Evolutionary conservation across 53 echinoderm and acorn worm species (phyloP).

Genomic region (Holothuria scabra): DNA sequence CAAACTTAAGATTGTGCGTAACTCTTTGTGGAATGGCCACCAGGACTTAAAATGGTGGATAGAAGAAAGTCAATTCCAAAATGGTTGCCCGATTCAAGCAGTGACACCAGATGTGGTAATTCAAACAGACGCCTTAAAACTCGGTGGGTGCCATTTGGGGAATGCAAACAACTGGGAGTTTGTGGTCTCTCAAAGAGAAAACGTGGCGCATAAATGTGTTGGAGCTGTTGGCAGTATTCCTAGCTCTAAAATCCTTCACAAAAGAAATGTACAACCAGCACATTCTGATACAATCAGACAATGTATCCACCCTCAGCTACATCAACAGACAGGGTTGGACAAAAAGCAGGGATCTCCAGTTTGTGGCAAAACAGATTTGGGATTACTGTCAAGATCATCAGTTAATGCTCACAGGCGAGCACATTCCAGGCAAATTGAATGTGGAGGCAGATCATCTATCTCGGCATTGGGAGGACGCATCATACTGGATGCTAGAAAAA

Average conservation of each 20-base stretch:
- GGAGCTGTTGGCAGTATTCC: neutral
- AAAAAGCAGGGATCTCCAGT: conserved; percentile 9
- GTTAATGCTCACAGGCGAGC: conserved; percentile 1
- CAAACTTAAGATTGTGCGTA: no score
- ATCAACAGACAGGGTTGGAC: conserved; percentile 11
- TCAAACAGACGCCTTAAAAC: no score
- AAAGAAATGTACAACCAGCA: conserved; percentile 7
- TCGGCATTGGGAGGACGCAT: conserved; percentile 8
- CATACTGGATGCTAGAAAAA: neutral
- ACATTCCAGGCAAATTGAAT: conserved; percentile 28
- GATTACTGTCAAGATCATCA: conserved; percentile 4
- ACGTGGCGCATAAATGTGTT: neutral
- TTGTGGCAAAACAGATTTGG: conserved; percentile 21
- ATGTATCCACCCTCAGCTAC: neutral
- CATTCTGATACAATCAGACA: neutral
- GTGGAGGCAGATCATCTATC: conserved; percentile 19
- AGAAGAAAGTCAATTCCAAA: no score
- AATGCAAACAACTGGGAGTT: neutral
- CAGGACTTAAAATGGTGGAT: no score
- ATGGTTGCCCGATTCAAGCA: no score
- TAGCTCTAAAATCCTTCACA: conserved; percentile 3
- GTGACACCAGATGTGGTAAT: no score
- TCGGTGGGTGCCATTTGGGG: conserved; percentile 16
- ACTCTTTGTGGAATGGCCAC: no score
- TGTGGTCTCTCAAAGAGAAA: neutral